Evolutionary conservation across 1,140 invertebrate species (phyloP).

Genomic region (Atta texana): DNA sequence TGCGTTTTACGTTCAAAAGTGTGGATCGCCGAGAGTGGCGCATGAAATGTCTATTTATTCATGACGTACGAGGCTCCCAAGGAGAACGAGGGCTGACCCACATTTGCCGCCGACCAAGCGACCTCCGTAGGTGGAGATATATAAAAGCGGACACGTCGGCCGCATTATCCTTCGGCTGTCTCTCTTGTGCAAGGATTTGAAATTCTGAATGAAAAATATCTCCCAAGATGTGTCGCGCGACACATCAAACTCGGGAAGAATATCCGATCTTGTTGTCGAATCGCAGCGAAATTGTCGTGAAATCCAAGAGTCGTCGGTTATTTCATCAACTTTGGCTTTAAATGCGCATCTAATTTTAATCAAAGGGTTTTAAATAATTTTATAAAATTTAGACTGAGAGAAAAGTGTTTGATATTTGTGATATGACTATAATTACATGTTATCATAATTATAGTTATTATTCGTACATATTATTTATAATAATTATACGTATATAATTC

Average conservation of each 20-base stretch:
- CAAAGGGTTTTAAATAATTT: not conserved
- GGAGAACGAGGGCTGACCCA: constrained; percentile 73
- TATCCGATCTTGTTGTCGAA: not conserved
- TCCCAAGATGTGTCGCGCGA: not conserved
- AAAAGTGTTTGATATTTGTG: too few species aligned
- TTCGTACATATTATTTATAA: too few species aligned
- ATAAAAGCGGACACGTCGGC: constrained; percentile 43
- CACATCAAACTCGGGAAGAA: constrained; percentile 11
- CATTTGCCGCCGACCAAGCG: constrained; percentile 48
- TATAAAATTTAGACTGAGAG: not conserved
- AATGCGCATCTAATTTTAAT: not conserved
- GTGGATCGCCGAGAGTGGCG: constrained; percentile 13
- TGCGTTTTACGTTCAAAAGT: constrained; percentile 41
- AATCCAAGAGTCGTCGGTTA: not conserved
- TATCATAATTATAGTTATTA: too few species aligned
- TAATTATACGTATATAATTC: too few species aligned
- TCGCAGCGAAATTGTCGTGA: too few species aligned
- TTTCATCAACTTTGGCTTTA: not conserved
- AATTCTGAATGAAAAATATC: constrained; percentile 57
- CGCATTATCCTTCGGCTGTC: constrained; percentile 62
- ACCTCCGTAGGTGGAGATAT: constrained; percentile 52
- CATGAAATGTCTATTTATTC: constrained; percentile 65
- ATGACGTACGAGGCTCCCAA: constrained; percentile 58
- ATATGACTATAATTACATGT: too few species aligned
- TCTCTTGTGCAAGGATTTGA: constrained; percentile 53